Conservation (phyloP, 2,113 vertebrate genomes). For the Phylloscopus trochiloides region DNA sequence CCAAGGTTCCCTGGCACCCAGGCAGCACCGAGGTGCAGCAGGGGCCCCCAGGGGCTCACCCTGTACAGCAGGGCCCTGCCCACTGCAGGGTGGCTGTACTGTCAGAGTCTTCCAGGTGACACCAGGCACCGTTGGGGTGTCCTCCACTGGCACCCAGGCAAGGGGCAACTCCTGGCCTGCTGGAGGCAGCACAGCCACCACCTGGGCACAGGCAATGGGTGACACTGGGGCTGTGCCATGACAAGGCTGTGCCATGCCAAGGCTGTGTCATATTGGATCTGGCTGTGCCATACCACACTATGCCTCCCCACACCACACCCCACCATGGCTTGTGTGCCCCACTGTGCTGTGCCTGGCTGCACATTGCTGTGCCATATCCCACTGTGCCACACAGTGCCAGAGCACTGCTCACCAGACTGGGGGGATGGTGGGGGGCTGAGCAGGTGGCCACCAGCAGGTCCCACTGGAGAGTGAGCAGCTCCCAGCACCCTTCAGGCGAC, state of each 20-base stretch:
- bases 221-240: background rate
- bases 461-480: slow-evolving; percentile 81
- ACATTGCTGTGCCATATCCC: fast-evolving
- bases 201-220: slow-evolving; percentile 24
- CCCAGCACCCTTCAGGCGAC: slow-evolving; percentile 69
- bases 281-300: background rate
- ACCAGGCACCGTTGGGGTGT: slow-evolving; percentile 57
- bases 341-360: background rate
- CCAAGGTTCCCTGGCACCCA: background rate
- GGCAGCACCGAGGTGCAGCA: background rate
- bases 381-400: fast-evolving
- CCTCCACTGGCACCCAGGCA: slow-evolving; percentile 69
- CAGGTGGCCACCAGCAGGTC: slow-evolving; percentile 89
- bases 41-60: background rate
- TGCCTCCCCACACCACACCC: background rate
- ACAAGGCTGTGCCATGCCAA: background rate
- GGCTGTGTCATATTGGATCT: background rate
- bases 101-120: slow-evolving; percentile 77
- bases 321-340: fast-evolving
- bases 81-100: slow-evolving; percentile 39
- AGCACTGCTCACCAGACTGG: slow-evolving; percentile 77
- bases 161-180: slow-evolving; percentile 47
- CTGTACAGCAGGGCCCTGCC: fast-evolving
- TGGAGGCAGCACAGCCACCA: slow-evolving; percentile 69
- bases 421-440: slow-evolving; percentile 84